Evolutionary conservation across 2,113 vertebrate species (phyloP), one percentile per base, ranked within the genome.

Genomic region (Sinocyclocheilus rhinocerous): DNA sequence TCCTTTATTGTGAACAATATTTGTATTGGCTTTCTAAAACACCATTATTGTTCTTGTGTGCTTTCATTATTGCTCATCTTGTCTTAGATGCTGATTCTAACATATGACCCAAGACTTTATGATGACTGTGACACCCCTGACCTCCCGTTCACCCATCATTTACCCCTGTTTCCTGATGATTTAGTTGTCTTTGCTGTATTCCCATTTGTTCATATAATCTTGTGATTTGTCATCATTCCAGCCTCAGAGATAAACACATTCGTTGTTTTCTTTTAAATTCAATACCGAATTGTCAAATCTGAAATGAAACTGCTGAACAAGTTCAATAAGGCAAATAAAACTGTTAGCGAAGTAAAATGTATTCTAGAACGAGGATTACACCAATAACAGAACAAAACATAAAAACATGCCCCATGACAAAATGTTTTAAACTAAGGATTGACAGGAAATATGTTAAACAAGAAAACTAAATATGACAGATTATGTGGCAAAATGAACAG

Each of bases 191-290:
- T 42, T 48, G 3, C 72, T 75, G 42, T 75, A 24, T 48, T 75
- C n/a, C 72, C 42, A 75, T 48, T 75, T 12, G n/a, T 48, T 12
- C 22, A 13, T 24, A 48, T 48, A 12, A 75, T 75, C 72, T 75
- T 75, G 72, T 75, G 72, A 75, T 75, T 48, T 48, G 39, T 24
- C 72, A 75, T 75, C 72, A 24, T 48, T 75, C 42, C 26, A 80
- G 6, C 2, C 36, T 59, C 29, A 39, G 33, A 79, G 57, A 24
- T 61, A 63, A 57, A 45, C 22, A 81, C 22, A 65, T 24, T 6
- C 1, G 2, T 81, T 61, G 57, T 63, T 36, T 45, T 63, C 22
- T 80, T 63, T 65, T 24, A 20, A 16, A 18, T 45, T 65, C 13
- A 81, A 45, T 42, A 65, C 18, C 45, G 39, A 63, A 76, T 29